These are phyloP conservation scores for Balanococcus diminutus DNA, from an alignment of 2,888 invertebrate genomes.

Conservation along the genomic window DNA sequence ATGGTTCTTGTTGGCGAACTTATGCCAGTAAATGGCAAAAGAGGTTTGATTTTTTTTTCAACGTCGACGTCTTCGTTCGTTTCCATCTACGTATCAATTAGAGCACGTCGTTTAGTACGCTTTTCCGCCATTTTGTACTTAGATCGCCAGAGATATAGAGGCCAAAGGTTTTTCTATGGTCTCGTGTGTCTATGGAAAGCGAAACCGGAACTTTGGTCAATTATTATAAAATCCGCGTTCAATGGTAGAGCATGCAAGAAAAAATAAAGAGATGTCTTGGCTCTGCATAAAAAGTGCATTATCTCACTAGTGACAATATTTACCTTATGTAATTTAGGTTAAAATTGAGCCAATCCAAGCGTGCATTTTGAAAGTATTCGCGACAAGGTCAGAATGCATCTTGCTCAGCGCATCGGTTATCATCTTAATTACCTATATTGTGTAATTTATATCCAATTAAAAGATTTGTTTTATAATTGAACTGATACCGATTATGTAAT, in stretches of 20 bases:
- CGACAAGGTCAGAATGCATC: slow-evolving; percentile 21
- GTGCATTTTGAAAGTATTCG: slow-evolving; percentile 9
- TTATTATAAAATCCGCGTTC: background rate
- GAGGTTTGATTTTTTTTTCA: background rate
- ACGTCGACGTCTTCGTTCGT: background rate
- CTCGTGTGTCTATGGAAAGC: slow-evolving; percentile 5
- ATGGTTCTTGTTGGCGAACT: background rate
- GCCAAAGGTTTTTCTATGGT: background rate
- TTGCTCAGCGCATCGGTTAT: background rate
- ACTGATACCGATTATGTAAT: background rate
- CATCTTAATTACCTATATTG: slow-evolving; percentile 24
- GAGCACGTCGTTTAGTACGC: slow-evolving; percentile 25
- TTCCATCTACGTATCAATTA: slow-evolving; percentile 32
- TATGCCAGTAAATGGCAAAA: background rate
- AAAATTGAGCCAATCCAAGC: background rate
- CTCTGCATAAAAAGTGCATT: background rate
- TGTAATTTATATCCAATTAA: slow-evolving; percentile 2
- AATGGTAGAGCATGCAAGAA: background rate
- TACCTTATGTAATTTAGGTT: slow-evolving; percentile 16
- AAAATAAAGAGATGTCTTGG: background rate
- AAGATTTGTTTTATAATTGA: slow-evolving; percentile 24
- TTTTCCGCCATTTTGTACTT: slow-evolving; percentile 3
- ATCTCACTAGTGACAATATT: slow-evolving; percentile 14
- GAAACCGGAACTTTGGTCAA: slow-evolving; percentile 32
- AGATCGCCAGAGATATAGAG: background rate